phyloP scores from a whole-genome alignment of 2,113 vertebrate genomes.

The Microtus pennsylvanicus region DNA sequence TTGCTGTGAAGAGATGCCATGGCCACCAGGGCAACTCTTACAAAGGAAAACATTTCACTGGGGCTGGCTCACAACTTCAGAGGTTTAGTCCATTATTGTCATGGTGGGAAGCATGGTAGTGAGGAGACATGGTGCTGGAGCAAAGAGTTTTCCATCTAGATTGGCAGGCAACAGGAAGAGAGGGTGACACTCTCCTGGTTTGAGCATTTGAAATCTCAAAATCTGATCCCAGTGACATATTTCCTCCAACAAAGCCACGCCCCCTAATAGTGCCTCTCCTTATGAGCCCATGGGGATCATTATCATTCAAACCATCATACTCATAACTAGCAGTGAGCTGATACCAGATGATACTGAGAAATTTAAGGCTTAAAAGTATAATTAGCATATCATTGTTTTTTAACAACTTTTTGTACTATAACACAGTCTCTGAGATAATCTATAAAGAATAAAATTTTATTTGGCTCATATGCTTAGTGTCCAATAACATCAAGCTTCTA shows the following conservation, averaged over 20 bases:
- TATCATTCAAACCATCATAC: not conserved
- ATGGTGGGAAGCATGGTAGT: not conserved
- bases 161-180: not conserved
- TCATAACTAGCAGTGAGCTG: not conserved
- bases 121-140: not conserved
- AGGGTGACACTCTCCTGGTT: not conserved
- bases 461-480: not conserved
- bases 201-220: not conserved
- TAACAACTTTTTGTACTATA: not conserved
- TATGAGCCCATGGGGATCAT: not conserved
- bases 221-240: not conserved
- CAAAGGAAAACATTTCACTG: not conserved
- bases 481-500: not conserved
- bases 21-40: not conserved
- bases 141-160: not conserved
- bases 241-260: not conserved
- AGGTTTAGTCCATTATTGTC: not conserved
- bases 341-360: not conserved
- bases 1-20: not conserved
- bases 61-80: not conserved
- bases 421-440: not conserved
- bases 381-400: not conserved
- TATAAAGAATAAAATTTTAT: not conserved
- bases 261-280: not conserved
- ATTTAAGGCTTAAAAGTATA: not conserved